Percentiles rank a stretch among this genome's conserved stretches.
Conservation (phyloP, 1,140 invertebrate genomes). For the Episyrphus balteatus region DNA sequence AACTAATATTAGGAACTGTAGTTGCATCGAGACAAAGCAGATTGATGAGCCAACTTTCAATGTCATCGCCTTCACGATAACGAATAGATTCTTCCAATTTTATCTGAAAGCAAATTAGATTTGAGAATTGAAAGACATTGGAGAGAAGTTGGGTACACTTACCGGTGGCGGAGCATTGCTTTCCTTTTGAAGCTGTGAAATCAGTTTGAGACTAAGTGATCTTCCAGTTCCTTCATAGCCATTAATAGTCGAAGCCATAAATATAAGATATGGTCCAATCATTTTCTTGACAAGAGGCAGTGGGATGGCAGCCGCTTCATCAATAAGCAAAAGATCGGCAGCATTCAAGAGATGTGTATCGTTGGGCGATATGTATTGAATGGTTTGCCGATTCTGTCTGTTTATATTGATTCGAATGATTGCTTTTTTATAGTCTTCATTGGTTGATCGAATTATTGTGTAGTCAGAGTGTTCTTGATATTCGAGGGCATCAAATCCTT, state of each 20-base stretch:
- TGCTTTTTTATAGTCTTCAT: conserved; percentile 94
- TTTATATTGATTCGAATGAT: conserved; percentile 88
- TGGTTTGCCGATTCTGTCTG: conserved; percentile 89
- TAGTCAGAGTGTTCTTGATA: conserved; percentile 98
- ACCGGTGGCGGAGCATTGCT: conserved; percentile 44
- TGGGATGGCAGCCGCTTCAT: conserved; percentile 98
- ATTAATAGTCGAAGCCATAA: conserved; percentile 95
- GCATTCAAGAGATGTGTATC: conserved; percentile 83
- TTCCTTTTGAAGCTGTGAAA: conserved; percentile 69
- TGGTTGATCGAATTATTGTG: conserved; percentile 88
- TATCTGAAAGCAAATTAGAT: conserved; percentile 38
- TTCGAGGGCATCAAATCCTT: conserved; percentile 88
- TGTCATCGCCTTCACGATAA: conserved; percentile 75
- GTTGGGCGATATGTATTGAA: conserved; percentile 93
- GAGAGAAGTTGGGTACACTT: conserved; percentile 4
- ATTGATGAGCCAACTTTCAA: conserved; percentile 87
- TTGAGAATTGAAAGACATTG: background rate
- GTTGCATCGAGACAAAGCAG: conserved; percentile 85
- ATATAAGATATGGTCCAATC: conserved; percentile 86
- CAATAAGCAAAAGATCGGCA: conserved; percentile 91
- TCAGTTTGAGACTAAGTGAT: conserved; percentile 88
- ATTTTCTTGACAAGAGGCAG: conserved; percentile 85
- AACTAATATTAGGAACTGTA: conserved; percentile 49
- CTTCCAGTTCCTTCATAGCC: conserved; percentile 98
- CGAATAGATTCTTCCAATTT: conserved; percentile 91